Evolutionary conservation across 2,797 vertebrate species (phyloP).

Genomic region (Thaleichthys pacificus): DNA sequence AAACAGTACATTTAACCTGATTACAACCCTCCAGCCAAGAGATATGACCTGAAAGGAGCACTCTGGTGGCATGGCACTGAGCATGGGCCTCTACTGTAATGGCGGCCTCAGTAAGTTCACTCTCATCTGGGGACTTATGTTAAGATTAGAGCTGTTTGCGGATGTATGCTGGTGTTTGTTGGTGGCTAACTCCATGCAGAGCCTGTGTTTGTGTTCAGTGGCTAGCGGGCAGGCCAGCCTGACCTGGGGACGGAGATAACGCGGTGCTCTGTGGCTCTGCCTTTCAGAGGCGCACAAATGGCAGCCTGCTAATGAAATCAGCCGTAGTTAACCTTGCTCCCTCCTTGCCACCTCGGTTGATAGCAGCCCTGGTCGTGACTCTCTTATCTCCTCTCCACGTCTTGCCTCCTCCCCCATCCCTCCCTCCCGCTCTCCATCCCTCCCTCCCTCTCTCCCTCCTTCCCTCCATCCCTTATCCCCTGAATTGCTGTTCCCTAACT

Average conservation of each 20-base stretch:
- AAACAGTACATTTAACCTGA: conserved; percentile 75
- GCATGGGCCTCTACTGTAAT: conserved; percentile 38
- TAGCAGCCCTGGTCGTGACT: conserved; percentile 11
- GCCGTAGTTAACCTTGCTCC: conserved; percentile 13
- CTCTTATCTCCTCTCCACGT: conserved; percentile 43
- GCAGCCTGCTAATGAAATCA: background rate
- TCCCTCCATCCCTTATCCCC: conserved; percentile 48
- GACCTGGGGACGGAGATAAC: too few species aligned
- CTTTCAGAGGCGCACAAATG: too few species aligned
- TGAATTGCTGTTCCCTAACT: conserved; percentile 69
- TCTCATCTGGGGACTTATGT: background rate
- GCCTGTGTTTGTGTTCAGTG: background rate
- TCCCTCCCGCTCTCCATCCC: conserved; percentile 14
- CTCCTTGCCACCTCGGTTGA: conserved; percentile 29
- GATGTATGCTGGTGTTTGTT: background rate
- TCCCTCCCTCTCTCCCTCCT: conserved; percentile 48
- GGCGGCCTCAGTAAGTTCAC: conserved; percentile 31
- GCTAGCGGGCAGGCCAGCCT: too few species aligned
- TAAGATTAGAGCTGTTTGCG: background rate
- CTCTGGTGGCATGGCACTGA: conserved; percentile 31
- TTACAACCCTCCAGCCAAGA: conserved; percentile 66
- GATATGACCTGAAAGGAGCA: conserved; percentile 60
- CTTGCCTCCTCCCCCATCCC: conserved; percentile 32
- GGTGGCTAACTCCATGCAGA: background rate
- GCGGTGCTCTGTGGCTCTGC: too few species aligned